Evolutionary conservation across 2,113 vertebrate species (phyloP), one percentile per base, ranked within the genome.

Genomic region (Stigmatopora argus): DNA sequence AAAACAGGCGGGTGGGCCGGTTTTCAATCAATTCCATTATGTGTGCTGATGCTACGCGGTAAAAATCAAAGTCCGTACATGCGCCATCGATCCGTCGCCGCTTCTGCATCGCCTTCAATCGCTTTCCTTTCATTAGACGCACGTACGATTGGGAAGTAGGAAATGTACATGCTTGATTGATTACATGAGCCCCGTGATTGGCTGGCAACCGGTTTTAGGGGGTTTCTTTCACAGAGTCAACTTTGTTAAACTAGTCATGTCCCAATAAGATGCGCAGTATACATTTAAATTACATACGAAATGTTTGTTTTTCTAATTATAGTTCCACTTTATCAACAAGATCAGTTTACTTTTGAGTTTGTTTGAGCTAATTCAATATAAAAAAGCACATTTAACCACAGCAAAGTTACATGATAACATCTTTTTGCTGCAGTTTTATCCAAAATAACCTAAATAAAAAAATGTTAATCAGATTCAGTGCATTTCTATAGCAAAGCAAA

Each of bases 21-120:
- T 77, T 58, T 79, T 68, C 80, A 87, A 88, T 91, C 89, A 87
- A 91, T 90, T 83, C 82, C 77, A 85, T 85, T 84, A 81, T 87
- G 78, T 83, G 75, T 82, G 73, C 70, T 81, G 82, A 86, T 80
- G 70, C 79, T 45, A 48, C 64, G 79, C 73, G 77, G 61, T 66
- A 35, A 57, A 66, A 76, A 86, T 79, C 64, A 51, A 47, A 38
- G 70, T 65, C 47, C 62, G 62, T 66, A 75, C 74, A 63, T 67
- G 65, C 49, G 56, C 49, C 71, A 58, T 67, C 21, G 68, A 78
- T 76, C 58, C 66, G 38, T 21, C 59, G 14, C 59, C 14, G 11
- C 38, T 21, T 61, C 59, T 38, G 7, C 14, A 19, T 61, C 44
- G 19, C n/a, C 38, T 60, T 41, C 17, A 13, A 10, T 41, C 6